phyloP scores from a whole-genome alignment of 2,113 vertebrate genomes.

The Pelusios castaneus region DNA sequence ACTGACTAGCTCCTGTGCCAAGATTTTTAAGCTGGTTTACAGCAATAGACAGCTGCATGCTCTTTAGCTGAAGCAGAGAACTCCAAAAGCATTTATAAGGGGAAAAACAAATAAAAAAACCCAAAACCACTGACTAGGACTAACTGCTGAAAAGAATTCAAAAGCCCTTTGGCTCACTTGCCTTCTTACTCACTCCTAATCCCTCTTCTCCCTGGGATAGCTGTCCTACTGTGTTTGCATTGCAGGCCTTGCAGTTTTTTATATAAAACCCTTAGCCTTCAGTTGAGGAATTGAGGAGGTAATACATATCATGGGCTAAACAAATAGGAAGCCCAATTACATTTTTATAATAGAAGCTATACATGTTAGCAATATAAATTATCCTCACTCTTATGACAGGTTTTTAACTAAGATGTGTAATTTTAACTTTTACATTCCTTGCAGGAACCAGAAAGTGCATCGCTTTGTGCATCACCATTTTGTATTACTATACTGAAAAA shows the following conservation, averaged over 20 bases:
- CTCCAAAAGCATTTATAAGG: background rate
- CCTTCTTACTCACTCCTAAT: background rate
- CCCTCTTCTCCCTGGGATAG: background rate
- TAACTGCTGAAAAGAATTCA: background rate
- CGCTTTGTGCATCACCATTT: background rate
- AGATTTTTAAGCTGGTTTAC: background rate
- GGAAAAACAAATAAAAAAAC: too few species aligned
- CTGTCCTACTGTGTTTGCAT: background rate
- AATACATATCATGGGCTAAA: background rate
- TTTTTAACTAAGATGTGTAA: background rate
- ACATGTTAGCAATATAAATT: background rate
- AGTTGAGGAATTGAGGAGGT: background rate
- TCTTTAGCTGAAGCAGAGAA: background rate
- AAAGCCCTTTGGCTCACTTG: background rate
- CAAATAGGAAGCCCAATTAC: background rate
- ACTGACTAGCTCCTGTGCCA: background rate
- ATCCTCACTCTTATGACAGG: background rate
- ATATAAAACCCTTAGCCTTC: background rate
- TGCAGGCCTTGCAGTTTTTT: background rate
- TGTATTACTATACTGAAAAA: background rate
- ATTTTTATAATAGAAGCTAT: fast-evolving
- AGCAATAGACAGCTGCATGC: background rate
- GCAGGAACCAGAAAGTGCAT: background rate
- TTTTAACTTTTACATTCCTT: background rate
- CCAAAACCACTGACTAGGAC: background rate